A percentile compares a stretch with the other conserved stretches of the same genome.
Evolutionary conservation across 2,888 invertebrate genomes (phyloP).

Genomic region (Apamea crenata): DNA sequence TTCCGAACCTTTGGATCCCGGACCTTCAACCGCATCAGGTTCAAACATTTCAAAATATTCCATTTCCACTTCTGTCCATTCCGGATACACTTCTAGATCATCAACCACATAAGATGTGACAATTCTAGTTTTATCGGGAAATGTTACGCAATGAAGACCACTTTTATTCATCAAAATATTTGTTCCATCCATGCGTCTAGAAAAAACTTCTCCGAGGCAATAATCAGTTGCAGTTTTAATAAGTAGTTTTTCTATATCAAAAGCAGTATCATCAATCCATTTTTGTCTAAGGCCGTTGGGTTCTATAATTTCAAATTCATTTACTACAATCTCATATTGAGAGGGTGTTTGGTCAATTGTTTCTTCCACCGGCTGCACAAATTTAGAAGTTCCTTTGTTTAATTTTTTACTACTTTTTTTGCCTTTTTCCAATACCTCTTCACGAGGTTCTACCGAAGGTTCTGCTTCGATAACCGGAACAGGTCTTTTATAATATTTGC

Average conservation of each 20-base stretch:
- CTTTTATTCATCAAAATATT: conserved; percentile 82
- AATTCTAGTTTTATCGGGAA: conserved; percentile 84
- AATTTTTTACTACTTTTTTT: conserved; percentile 77
- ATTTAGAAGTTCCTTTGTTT: conserved; percentile 75
- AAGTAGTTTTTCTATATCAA: conserved; percentile 79
- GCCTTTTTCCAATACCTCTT: conserved; percentile 74
- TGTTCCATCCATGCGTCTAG: conserved; percentile 86
- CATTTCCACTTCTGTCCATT: conserved; percentile 83
- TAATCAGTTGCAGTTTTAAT: conserved; percentile 85
- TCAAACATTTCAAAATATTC: conserved; percentile 76
- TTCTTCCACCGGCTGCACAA: conserved; percentile 64
- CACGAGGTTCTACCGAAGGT: conserved; percentile 25
- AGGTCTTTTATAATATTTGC: conserved; percentile 75
- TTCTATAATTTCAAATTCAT: conserved; percentile 83
- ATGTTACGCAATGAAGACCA: conserved; percentile 82
- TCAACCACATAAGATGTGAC: conserved; percentile 79
- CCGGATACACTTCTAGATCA: conserved; percentile 82
- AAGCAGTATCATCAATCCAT: conserved; percentile 74
- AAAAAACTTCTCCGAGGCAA: conserved; percentile 83
- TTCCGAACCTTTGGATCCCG: conserved; percentile 73
- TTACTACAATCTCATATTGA: conserved; percentile 78
- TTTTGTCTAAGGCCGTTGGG: conserved; percentile 79
- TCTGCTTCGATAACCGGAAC: conserved; percentile 61
- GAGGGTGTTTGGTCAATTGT: conserved; percentile 57
- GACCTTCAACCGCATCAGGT: conserved; percentile 69